Percentiles rank a stretch among this genome's conserved stretches.
phyloP scores from a whole-genome alignment of 2,113 vertebrate species.

The Hippocampus guttulatus region DNA sequence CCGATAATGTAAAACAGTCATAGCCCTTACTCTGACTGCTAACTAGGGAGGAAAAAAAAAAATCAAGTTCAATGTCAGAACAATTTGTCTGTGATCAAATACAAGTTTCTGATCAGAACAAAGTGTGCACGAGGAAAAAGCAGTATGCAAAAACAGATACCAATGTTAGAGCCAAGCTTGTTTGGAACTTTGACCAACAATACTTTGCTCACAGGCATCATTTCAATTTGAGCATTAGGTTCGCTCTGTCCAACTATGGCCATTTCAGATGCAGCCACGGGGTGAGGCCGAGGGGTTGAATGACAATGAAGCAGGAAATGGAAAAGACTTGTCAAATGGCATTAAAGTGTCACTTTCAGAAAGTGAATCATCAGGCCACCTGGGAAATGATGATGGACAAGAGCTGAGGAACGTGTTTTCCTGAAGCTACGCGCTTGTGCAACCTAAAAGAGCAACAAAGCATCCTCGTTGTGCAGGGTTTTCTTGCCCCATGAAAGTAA shows the following conservation, averaged over 20 bases:
- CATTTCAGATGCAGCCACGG: conserved; percentile 27
- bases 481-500: not conserved
- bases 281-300: conserved; percentile 19
- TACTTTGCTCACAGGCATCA: conserved; percentile 10
- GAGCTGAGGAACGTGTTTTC: not conserved
- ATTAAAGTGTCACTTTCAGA: conserved; percentile 37
- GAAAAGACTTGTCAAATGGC: conserved; percentile 41
- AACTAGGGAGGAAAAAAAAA: not conserved
- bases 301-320: conserved; percentile 39
- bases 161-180: not conserved
- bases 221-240: conserved; percentile 15
- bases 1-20: not conserved
- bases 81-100: not conserved
- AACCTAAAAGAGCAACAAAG: not conserved
- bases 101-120: not conserved
- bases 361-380: conserved; percentile 20
- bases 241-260: conserved; percentile 27
- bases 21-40: not conserved
- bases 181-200: not conserved
- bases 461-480: not conserved
- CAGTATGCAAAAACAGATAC: not conserved
- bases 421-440: not conserved
- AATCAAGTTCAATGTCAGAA: not conserved
- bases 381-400: not conserved
- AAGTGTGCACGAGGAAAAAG: not conserved